phyloP scores from a whole-genome alignment of 2,888 invertebrate species.

The Rapana venosa region DNA sequence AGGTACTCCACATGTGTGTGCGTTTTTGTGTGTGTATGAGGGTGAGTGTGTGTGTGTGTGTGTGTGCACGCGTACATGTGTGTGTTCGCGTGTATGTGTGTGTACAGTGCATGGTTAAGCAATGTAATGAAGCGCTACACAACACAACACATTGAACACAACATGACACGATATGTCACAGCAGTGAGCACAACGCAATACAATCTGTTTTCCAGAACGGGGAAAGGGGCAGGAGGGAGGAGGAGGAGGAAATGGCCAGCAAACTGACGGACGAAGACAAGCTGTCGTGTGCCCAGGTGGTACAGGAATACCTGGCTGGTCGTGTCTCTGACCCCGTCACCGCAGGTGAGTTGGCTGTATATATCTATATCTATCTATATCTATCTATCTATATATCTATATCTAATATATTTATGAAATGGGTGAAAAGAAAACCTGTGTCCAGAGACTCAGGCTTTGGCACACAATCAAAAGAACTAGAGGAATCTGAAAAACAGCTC shows the following conservation, averaged over 20 bases:
- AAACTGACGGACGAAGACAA: slow-evolving; percentile 72
- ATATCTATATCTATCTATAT: too few relatives aligned
- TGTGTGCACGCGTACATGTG: neutral
- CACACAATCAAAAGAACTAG: too few relatives aligned
- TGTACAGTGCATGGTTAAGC: neutral
- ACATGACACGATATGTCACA: too few relatives aligned
- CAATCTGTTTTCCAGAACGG: slow-evolving; percentile 39
- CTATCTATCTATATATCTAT: too few relatives aligned
- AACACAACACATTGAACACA: too few relatives aligned
- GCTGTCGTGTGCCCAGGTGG: slow-evolving; percentile 64
- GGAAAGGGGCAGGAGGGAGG: slow-evolving; percentile 38
- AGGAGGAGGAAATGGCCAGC: slow-evolving; percentile 51
- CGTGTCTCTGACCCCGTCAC: slow-evolving; percentile 69
- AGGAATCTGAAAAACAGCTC: too few relatives aligned
- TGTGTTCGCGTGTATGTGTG: neutral
- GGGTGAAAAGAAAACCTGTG: neutral
- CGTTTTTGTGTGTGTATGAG: too few relatives aligned
- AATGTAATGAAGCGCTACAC: too few relatives aligned
- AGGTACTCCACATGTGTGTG: too few relatives aligned
- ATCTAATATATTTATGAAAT: neutral
- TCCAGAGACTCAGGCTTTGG: too few relatives aligned
- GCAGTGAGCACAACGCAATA: too few relatives aligned
- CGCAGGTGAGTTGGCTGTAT: slow-evolving; percentile 66
- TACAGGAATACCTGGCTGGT: slow-evolving; percentile 70
- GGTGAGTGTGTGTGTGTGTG: neutral